Evolutionary conservation across 2,888 invertebrate genomes (phyloP).

Genomic region (Hydrotaea cyrtoneurina): DNA sequence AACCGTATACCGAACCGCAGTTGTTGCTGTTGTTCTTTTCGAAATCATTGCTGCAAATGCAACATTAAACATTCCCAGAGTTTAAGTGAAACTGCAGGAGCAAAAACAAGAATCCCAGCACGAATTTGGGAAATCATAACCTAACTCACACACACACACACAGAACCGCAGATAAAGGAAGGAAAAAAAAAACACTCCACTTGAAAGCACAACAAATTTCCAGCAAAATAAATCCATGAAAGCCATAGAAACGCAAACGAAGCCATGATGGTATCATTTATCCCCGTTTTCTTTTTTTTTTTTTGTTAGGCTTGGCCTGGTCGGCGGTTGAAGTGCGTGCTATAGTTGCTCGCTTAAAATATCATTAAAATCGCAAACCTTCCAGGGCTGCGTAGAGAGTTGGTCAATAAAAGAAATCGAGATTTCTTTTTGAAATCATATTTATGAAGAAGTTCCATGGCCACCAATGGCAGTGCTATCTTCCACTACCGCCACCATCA

Average conservation of each 20-base stretch:
- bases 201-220: too few species aligned
- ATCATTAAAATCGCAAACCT: not conserved
- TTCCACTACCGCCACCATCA: too few species aligned
- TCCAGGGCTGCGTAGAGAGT: not conserved
- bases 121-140: slow-evolving; percentile 27
- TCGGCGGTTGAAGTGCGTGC: not conserved
- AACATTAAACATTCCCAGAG: slow-evolving; percentile 20
- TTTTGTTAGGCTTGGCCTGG: not conserved
- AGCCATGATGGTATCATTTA: slow-evolving; percentile 1
- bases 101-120: not conserved
- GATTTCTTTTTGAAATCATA: too few species aligned
- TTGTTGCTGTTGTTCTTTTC: not conserved
- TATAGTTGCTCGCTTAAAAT: not conserved
- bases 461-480: too few species aligned
- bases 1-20: not conserved
- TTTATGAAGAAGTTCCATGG: too few species aligned
- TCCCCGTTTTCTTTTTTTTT: too few species aligned
- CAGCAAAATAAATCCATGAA: too few species aligned
- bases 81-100: not conserved
- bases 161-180: too few species aligned
- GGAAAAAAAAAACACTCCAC: too few species aligned
- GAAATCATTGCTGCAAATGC: slow-evolving; percentile 15
- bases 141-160: not conserved
- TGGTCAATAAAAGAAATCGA: not conserved
- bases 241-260: too few species aligned